phyloP scores from a whole-genome alignment of 2,888 invertebrate species.

The Ischnura elegans region DNA sequence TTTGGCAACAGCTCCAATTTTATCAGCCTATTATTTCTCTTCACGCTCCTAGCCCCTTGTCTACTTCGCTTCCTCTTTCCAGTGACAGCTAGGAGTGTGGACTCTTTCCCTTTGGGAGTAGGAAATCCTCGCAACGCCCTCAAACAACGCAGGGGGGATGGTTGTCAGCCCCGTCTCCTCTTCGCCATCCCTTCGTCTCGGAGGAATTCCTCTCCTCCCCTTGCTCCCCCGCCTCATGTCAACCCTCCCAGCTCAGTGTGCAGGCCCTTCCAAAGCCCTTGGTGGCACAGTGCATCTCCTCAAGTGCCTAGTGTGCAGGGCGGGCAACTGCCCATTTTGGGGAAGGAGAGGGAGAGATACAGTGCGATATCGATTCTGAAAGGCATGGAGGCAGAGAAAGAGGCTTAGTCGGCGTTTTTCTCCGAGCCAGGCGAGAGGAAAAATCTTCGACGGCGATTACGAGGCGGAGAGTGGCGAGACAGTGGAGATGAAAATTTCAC shows the following conservation, averaged over 20 bases:
- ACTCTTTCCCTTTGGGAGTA: not conserved
- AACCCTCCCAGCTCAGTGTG: not conserved
- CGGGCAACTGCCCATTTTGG: not conserved
- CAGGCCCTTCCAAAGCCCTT: not conserved
- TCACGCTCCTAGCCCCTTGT: not conserved
- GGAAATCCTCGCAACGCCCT: slow-evolving; percentile 24
- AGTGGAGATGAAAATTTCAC: not conserved
- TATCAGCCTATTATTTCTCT: not conserved
- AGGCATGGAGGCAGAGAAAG: not conserved
- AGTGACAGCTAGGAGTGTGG: not conserved
- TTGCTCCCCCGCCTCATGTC: not conserved
- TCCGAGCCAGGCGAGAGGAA: not conserved
- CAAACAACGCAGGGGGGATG: not conserved
- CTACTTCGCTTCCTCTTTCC: not conserved
- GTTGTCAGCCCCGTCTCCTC: not conserved
- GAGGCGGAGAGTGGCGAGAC: not conserved
- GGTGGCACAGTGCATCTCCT: not conserved
- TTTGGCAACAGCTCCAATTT: no score
- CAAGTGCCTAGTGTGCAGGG: not conserved
- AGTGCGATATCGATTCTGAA: not conserved
- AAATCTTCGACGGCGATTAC: not conserved
- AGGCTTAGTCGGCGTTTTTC: not conserved
- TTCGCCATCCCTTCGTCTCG: not conserved
- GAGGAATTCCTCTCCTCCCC: not conserved
- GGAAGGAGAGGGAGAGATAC: not conserved